Percentiles rank a stretch among this genome's conserved stretches.
These are phyloP conservation scores for Scylla paramamosain DNA, from an alignment of 1,140 invertebrate species.

Conservation along the genomic window DNA sequence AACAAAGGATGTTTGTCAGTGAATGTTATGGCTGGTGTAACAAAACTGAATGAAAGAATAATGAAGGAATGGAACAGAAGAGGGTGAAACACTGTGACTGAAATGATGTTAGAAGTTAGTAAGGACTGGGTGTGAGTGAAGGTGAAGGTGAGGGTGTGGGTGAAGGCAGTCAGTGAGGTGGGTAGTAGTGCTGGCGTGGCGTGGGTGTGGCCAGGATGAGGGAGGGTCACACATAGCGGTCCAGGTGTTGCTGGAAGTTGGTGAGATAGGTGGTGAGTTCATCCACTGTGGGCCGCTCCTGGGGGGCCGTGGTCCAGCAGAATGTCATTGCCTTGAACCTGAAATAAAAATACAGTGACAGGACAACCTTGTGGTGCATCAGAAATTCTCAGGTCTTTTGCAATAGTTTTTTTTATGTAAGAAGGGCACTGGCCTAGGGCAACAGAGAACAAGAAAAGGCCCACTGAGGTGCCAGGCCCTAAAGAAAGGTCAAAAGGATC, in stretches of 20 bases:
- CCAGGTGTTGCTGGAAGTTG: constrained; percentile 75
- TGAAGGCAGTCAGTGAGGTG: not conserved
- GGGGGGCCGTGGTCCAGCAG: constrained; percentile 90
- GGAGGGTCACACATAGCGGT: constrained; percentile 71
- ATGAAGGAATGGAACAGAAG: no score
- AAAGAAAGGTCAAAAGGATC: not conserved
- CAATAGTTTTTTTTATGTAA: not conserved
- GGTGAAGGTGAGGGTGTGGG: not conserved
- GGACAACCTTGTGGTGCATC: no score
- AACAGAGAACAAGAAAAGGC: not conserved
- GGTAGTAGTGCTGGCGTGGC: not conserved
- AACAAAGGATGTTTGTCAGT: no score
- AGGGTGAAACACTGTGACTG: no score
- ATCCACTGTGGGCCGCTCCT: constrained; percentile 86
- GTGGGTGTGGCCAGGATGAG: not conserved
- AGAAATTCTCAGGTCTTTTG: no score
- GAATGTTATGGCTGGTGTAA: no score
- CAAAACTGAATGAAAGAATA: no score
- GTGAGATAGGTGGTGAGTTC: constrained; percentile 74
- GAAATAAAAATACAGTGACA: not conserved
- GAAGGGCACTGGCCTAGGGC: not conserved
- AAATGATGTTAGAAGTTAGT: no score
- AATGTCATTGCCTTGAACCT: constrained; percentile 88
- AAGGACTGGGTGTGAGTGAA: not conserved
- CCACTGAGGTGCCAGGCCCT: no score